Evolutionary conservation across 2,113 vertebrate genomes (phyloP).

Genomic region (Menura novaehollandiae): DNA sequence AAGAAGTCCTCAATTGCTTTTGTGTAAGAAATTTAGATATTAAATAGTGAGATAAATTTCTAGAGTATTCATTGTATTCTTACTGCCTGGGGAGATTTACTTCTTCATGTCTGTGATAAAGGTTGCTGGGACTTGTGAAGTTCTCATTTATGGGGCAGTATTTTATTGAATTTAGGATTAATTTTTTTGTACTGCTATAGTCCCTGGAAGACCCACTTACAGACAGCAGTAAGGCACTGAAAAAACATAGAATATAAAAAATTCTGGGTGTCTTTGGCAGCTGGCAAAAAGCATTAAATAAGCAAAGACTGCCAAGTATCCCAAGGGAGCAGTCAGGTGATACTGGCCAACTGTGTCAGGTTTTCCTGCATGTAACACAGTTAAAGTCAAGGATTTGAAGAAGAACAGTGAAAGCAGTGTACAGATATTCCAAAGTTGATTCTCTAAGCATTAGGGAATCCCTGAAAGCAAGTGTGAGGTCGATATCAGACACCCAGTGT

Average conservation of each 20-base stretch:
- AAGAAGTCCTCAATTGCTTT: constrained; percentile 48
- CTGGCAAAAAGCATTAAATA: background rate
- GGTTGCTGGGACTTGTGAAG: background rate
- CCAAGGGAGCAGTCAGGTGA: background rate
- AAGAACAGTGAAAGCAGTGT: background rate
- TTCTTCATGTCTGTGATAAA: background rate
- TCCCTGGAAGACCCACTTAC: background rate
- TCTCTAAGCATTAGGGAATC: background rate
- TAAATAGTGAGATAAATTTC: constrained; percentile 66
- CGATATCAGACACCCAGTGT: background rate
- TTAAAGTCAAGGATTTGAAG: background rate
- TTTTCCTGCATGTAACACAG: background rate
- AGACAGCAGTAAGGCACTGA: background rate
- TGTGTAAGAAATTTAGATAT: constrained; percentile 65
- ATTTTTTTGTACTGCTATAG: background rate
- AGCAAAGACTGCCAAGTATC: background rate
- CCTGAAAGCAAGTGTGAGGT: background rate
- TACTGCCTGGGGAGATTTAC: constrained; percentile 23
- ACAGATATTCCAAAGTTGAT: background rate
- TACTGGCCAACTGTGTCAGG: rapidly evolving
- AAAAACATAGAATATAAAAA: background rate
- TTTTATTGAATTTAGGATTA: background rate
- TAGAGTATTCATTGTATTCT: constrained; percentile 63
- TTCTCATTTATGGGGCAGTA: background rate
- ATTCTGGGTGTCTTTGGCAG: background rate